These are phyloP conservation scores for Cebidichthys violaceus DNA, from an alignment of 2,113 vertebrate species.

Conservation along the genomic window DNA sequence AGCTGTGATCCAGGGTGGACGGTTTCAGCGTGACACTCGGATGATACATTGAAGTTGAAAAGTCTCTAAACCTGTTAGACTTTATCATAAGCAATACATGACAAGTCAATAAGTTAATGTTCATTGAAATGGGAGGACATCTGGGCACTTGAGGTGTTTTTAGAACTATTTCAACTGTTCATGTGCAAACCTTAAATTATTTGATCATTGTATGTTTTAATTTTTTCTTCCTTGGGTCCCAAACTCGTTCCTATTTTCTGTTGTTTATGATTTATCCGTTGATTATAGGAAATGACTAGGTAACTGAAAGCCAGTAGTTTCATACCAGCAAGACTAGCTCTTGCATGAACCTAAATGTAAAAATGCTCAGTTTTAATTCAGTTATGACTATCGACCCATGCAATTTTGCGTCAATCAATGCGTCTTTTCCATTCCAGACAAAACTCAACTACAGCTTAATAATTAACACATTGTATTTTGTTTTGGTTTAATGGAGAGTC, in stretches of 20 bases:
- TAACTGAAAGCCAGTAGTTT: background rate
- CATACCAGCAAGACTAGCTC: background rate
- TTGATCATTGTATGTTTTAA: background rate
- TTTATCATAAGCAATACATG: background rate
- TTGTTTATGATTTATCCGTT: background rate
- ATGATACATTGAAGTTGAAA: slow-evolving; percentile 29
- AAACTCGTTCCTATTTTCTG: background rate
- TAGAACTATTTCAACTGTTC: background rate
- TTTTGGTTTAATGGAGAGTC: too few relatives aligned
- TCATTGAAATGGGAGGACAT: background rate
- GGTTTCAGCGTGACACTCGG: slow-evolving; percentile 12
- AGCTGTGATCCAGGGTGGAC: slow-evolving; percentile 37
- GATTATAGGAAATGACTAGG: background rate
- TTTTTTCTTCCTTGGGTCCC: background rate
- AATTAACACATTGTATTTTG: too few relatives aligned
- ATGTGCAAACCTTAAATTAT: background rate
- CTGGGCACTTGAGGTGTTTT: background rate
- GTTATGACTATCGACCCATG: too few relatives aligned
- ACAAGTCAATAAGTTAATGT: background rate
- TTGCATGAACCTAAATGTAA: background rate
- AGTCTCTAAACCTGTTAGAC: slow-evolving; percentile 9
- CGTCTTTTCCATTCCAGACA: background rate
- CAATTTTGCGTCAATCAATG: background rate
- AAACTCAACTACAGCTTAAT: too few relatives aligned
- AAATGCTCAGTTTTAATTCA: background rate